Conservation (phyloP, 2,888 invertebrate species). For the Leucoma salicis region DNA sequence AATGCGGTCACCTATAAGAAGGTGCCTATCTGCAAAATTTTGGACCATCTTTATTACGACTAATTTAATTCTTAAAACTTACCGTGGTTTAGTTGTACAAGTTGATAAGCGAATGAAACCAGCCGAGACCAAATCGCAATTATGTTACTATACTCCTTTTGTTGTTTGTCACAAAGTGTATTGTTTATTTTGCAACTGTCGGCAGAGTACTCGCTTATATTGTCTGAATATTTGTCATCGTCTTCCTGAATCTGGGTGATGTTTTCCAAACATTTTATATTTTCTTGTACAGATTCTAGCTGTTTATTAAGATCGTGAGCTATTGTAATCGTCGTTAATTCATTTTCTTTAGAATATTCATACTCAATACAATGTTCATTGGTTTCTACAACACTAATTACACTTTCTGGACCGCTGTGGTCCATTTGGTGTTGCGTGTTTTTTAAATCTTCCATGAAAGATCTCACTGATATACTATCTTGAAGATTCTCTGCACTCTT, state of each 20-base stretch:
- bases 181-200: constrained; percentile 16
- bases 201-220: constrained; percentile 23
- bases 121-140: constrained; percentile 60
- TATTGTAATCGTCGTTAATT: constrained; percentile 37
- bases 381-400: constrained; percentile 46
- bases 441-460: constrained; percentile 40
- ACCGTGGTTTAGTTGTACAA: constrained; percentile 65
- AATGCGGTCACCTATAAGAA: no score
- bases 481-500: neutral
- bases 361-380: constrained; percentile 25
- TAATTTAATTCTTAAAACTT: no score
- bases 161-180: constrained; percentile 16
- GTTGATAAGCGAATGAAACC: constrained; percentile 67
- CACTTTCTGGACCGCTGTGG: constrained; percentile 39
- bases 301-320: constrained; percentile 51
- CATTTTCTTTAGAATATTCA: neutral
- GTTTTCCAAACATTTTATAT: constrained; percentile 51
- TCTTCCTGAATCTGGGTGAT: constrained; percentile 41
- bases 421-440: constrained; percentile 38
- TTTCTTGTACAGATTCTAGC: constrained; percentile 53
- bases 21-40: no score
- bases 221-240: constrained; percentile 35
- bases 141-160: constrained; percentile 38
- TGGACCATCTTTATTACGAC: no score
- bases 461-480: neutral